Evolutionary conservation across 2,888 invertebrate genomes (phyloP), one percentile per base, ranked within the genome.

Genomic region (Tenthredo scrophulariae): DNA sequence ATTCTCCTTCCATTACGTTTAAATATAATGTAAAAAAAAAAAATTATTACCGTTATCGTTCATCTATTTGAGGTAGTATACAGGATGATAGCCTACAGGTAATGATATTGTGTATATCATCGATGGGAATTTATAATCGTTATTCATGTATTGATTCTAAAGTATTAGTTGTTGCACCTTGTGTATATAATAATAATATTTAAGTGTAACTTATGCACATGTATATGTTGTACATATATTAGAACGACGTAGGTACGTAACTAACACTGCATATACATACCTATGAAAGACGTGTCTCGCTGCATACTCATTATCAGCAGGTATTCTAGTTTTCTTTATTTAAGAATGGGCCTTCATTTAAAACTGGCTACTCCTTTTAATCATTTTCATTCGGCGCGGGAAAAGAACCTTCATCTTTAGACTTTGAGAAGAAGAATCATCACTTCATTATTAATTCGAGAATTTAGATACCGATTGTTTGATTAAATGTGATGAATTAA

Each of bases 121-220:
- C 74, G 43, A 43, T 74, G 74, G 74, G 22, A 74, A 74, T 74
- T 74, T 40, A 22, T 74, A 40, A 43, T 74, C 40, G n/a, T 72
- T 74, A 54, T 26, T 77, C 18, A 77, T 50, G 40, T 29, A 43
- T n/a, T 15, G 26, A 22, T 77, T 54, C 18, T 43, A 43, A 33
- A 46, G 13, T 72, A 37, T 33, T 84, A 26, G 50, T 46, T 54
- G 72, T 84, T 84, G 84, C 84, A 84, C 84, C 72, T 84, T 84
- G 84, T 84, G 72, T 84, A 67, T 50, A 50, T 84, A 84, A 43
- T 40, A 62, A 62, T 62, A 62, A 62, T 62, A 62, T 62, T 26
- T 62, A 26, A 40, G n/a, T 9, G n/a, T 72, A 33, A 72, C 70
- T 72, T 9, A 72, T 72, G 67, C 67, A 67, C 33, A 65, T 82